Percentiles rank a stretch among this genome's conserved stretches.
These are phyloP conservation scores for Manis javanica DNA, from an alignment of 2,797 vertebrate genomes.

Conservation along the genomic window DNA sequence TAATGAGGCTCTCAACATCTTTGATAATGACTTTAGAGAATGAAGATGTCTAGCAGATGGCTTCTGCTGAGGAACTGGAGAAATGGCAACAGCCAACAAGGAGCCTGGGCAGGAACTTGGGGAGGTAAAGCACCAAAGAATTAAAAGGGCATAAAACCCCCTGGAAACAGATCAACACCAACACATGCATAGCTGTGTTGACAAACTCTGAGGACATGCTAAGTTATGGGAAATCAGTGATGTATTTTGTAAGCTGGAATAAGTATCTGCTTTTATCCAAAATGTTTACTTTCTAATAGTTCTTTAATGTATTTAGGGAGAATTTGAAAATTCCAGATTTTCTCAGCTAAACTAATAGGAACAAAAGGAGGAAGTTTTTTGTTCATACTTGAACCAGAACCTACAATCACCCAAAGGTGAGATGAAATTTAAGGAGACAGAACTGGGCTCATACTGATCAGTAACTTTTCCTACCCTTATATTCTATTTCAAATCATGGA, in stretches of 20 bases:
- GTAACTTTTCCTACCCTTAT: not conserved
- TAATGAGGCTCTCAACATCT: not conserved
- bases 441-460: not conserved
- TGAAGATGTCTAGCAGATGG: not conserved
- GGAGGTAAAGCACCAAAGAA: not conserved
- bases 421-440: not conserved
- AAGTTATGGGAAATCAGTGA: not conserved
- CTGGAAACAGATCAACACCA: not conserved
- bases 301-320: not conserved
- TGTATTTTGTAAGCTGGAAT: not conserved
- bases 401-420: not conserved
- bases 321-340: not conserved
- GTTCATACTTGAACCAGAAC: not conserved
- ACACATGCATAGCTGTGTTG: not conserved
- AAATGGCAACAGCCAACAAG: not conserved
- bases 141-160: not conserved
- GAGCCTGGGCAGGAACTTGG: not conserved
- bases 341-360: not conserved
- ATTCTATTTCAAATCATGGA: not conserved
- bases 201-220: not conserved
- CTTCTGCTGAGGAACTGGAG: not conserved
- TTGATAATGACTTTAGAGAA: not conserved
- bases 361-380: not conserved
- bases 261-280: not conserved
- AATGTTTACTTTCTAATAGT: not conserved